Base-by-base conservation (phyloP, 2,888 invertebrate genomes). In the Chrysolina haemoptera region DNA sequence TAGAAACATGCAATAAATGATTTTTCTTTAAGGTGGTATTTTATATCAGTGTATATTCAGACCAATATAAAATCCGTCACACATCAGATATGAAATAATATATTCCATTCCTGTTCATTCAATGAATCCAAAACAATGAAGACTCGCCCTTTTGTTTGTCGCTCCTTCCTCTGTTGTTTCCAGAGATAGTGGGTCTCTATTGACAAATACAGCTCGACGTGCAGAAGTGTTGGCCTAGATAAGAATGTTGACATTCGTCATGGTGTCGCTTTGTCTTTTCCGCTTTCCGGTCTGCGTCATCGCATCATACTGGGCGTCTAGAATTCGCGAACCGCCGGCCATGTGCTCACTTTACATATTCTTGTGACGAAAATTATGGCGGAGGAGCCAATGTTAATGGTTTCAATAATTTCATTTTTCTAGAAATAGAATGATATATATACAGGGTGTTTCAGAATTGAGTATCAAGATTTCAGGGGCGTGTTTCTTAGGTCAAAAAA, bases 51-150 rank as follows among this genome's bases (percentile, higher is more conserved):
- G 20, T 46, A 10, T 20, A 46, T 63, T 63, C 41, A 35, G 41
- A 18, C 35, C 48, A 48, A 64, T 18, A 20, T 20, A 53, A 18
- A 18, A 4, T 11, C 27, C n/a, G 59, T 59, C 59, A 16, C 22
- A n/a, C 14, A 27, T 16, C 59, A 59, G 59, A 59, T 59, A 59
- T 27, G 59, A 9, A 27, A 59, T 59, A 59, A 27, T 35, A 35
- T 27, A 59, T 59, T 59, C 59, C 5, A 35, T 59, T 59, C 50
- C 50, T 59, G 59, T 59, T 59, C 16, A 59, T 59, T 59, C n/a
- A 22, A 14, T n/a, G 35, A 59, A 59, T 27, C 59, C 22, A 35
- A 59, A 59, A 59, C 59, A 59, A 59, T 59, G 59, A 22, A 1
- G 59, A 8, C 59, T 14, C 59, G n/a, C 27, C 35, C 59, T 59